Evolutionary conservation across 2,113 vertebrate species (phyloP), one percentile per base, ranked within the genome.

Genomic region (Montifringilla adamsi): DNA sequence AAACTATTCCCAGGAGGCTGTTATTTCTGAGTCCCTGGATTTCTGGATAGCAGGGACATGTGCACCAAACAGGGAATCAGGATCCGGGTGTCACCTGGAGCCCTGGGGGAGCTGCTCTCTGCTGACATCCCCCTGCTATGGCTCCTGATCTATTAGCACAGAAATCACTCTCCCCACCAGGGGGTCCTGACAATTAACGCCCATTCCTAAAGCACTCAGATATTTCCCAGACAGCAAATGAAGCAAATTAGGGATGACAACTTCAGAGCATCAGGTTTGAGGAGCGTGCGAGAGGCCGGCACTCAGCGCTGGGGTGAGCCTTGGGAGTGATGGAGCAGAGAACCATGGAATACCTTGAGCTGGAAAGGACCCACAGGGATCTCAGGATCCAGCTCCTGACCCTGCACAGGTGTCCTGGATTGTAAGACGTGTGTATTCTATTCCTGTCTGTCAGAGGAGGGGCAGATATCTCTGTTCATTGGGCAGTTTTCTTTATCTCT

Each of bases 271-370:
- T 7, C 53, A 15, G 33, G 44, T 64, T 19, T 16, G 80, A 64
- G 19, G 17, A 18, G 43, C 0, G 1, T 2, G 2, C 2, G 7
- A 6, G 24, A 33, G 0, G 0, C 1, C 0, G 16, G 22, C 3
- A 0, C 67, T 33, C 37, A 19, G 35, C 9, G 15, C 37, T 3
- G 31, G 1, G 3, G 5, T 16, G 72, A 63, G 12, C 35, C 26
- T 10, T 1, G 1, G 10, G 33, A 52, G 14, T 22, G 31, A 33
- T 33, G 31, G 31, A 56, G 13, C 49, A 69, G 8, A 55, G n/a
- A 62, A 24, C 6, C 19, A 1, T 12, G n/a, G 66, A 72, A 41
- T 15, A 4, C 31, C 35, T 16, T 2, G 16, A 31, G 30, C 0
- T 63, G 49, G 39, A 35, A 79, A 33, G 5, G 13, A 63, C 4